These are phyloP conservation scores for Mactromeris polynyma DNA, from an alignment of 2,888 invertebrate genomes.

Conservation along the genomic window DNA sequence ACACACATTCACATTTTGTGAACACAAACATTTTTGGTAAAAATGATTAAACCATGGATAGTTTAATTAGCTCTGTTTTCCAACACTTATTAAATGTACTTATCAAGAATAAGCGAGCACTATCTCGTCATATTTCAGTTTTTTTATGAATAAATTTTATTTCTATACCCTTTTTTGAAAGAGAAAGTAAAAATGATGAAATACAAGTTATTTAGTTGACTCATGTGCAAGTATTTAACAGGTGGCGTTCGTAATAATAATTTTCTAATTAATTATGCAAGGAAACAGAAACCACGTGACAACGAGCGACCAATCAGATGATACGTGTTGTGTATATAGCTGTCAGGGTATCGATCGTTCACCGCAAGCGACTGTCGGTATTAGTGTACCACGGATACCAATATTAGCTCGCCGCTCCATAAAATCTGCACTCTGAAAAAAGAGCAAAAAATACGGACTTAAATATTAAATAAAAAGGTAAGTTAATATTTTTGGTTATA, in stretches of 20 bases:
- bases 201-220: background rate
- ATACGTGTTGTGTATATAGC: background rate
- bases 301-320: conserved; percentile 37
- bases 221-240: conserved; percentile 36
- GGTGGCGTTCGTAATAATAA: conserved; percentile 42
- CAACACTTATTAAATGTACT: too few relatives aligned
- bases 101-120: too few relatives aligned
- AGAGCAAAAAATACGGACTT: conserved; percentile 6
- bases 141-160: too few relatives aligned
- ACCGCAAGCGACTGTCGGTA: conserved; percentile 33
- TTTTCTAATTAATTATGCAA: conserved; percentile 64
- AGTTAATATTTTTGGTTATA: background rate
- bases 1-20: too few relatives aligned
- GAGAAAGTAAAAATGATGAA: background rate
- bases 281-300: conserved; percentile 53
- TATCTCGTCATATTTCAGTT: too few relatives aligned
- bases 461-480: background rate
- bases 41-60: too few relatives aligned
- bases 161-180: background rate
- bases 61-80: too few relatives aligned
- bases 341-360: conserved; percentile 59
- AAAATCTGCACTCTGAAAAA: background rate
- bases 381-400: background rate
- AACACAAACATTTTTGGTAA: too few relatives aligned
- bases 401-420: background rate